Evolutionary conservation across 2,888 invertebrate species (phyloP), one percentile per base, ranked within the genome.

Genomic region (Dicranocentrus wangi): DNA sequence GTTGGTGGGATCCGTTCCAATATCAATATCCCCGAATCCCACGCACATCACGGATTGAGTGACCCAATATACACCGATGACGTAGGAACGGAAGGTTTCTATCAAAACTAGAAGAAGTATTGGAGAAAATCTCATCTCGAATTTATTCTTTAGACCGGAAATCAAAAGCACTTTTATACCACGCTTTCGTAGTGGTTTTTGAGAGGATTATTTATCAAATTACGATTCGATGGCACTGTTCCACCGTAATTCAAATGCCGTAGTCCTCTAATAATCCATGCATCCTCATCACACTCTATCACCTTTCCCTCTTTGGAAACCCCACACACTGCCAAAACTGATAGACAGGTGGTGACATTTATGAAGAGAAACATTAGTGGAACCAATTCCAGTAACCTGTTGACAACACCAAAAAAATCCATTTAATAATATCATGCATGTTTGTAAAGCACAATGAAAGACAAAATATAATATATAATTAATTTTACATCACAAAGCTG

Each of bases 351-450:
- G n/a, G 75, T 25, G 0, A 81, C 13, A 27, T 83, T 85, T 0
- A 86, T 65, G 39, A 85, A 84, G 2, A 86, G 8, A 17, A 84
- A 72, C 82, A 84, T 79, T 25, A 84, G 23, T 1, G 86, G 86
- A 13, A 83, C 69, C 39, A 86, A 83, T 83, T 86, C 84, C 7
- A 85, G 19, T 1, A 86, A 60, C 32, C 85, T 86, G 28, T 13
- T n/a, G n/a, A n/a, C n/a, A n/a, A n/a, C n/a, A n/a, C n/a, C n/a
- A n/a, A n/a, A n/a, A n/a, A n/a, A n/a, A n/a, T n/a, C n/a, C n/a
- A n/a, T n/a, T n/a, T n/a, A n/a, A n/a, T n/a, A n/a, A n/a, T n/a
- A n/a, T n/a, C n/a, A n/a, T n/a, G n/a, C n/a, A n/a, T n/a, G n/a
- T n/a, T n/a, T n/a, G n/a, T n/a, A n/a, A n/a, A n/a, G n/a, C n/a